phyloP scores from a whole-genome alignment of 2,113 vertebrate species.

The Sander vitreus region DNA sequence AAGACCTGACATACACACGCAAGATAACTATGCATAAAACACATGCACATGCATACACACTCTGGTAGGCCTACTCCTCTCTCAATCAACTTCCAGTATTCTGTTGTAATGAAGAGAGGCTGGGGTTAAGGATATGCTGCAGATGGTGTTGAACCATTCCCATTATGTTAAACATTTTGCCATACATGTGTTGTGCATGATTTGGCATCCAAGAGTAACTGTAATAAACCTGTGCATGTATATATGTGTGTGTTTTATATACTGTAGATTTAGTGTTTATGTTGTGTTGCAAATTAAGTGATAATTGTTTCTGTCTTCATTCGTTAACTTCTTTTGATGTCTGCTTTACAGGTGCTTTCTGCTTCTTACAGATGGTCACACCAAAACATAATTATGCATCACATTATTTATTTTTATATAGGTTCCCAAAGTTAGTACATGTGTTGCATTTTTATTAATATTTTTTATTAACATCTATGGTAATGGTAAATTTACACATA shows the following conservation, averaged over 20 bases:
- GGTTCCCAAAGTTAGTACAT: neutral
- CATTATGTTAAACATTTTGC: slow-evolving; percentile 32
- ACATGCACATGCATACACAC: slow-evolving; percentile 8
- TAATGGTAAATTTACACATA: neutral
- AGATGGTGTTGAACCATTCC: slow-evolving; percentile 55
- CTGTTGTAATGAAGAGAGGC: slow-evolving; percentile 1
- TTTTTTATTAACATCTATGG: neutral
- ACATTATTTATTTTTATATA: neutral
- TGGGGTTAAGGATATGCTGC: slow-evolving; percentile 29
- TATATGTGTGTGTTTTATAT: neutral
- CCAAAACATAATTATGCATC: neutral
- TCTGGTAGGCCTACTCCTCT: neutral
- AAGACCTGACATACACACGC: slow-evolving; percentile 6
- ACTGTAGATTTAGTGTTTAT: slow-evolving; percentile 12
- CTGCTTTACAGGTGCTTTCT: slow-evolving; percentile 44
- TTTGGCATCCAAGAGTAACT: slow-evolving; percentile 11
- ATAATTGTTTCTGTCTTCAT: slow-evolving; percentile 5
- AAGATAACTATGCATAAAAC: slow-evolving; percentile 28
- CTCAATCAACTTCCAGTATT: slow-evolving; percentile 32
- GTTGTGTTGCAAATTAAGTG: neutral
- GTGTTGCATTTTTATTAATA: neutral
- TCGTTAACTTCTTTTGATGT: slow-evolving; percentile 36
- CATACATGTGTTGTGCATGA: slow-evolving; percentile 37
- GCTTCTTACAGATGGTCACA: neutral
- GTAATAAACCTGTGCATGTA: neutral